Base-by-base conservation (phyloP, 1,140 invertebrate genomes). In the Teleopsis dalmanni region DNA sequence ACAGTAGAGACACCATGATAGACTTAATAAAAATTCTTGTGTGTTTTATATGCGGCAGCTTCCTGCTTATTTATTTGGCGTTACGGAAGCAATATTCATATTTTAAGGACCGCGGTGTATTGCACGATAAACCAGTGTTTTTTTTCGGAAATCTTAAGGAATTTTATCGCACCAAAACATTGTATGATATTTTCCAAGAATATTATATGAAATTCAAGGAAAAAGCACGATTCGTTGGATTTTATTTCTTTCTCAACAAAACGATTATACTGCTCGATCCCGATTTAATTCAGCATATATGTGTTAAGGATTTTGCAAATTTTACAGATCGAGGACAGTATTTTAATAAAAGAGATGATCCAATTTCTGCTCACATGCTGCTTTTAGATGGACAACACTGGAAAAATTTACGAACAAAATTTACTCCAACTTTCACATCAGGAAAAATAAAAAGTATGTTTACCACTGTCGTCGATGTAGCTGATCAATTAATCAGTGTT, bases 251-350 rank as follows among this genome's bases (percentile, higher is more conserved):
- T 4, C 19, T 53, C 14, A 41, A 54, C 1, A 44, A 46, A 8
- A 54, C 48, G 4, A 47, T 59, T 0, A 43, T 60, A 11, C 25
- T 60, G n/a, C 34, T 61, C 10, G 78, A 83, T 58, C 66, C 78
- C n/a, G 75, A 79, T 13, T 55, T 84, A 0, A 73, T 83, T 0
- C 80, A 79, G 54, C 58, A 70, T 22, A 72, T 84, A 10, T 54
- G 82, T 41, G 69, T 77, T 2, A 79, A 76, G 57, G 77, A 82
- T 57, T 81, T 79, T 49, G 51, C 69, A 18, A 54, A 67, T 31
- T 80, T 81, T 49, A 44, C 59, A 6, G 72, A 76, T 53, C 73
- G 74, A 26, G 72, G 70, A 4, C 53, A 72, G 7, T 59, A 63
- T 26, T 65, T 72, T 23, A 71, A 75, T 52, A 68, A 72, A 8